Percentiles rank a stretch among this genome's conserved stretches.
Evolutionary conservation across 2,888 invertebrate species (phyloP).

Genomic region (Metalampra italica): DNA sequence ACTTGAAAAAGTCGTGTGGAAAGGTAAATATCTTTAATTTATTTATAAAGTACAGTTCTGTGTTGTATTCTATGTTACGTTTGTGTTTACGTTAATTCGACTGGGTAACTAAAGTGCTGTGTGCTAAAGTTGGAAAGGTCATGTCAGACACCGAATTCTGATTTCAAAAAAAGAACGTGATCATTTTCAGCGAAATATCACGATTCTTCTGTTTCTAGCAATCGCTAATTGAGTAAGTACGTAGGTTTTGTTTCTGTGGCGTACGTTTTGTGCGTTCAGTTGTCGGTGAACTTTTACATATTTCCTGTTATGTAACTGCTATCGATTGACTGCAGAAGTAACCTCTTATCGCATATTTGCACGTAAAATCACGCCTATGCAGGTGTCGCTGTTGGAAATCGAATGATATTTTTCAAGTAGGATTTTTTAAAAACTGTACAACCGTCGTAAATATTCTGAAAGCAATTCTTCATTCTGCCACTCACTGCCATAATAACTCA

Average conservation of each 20-base stretch:
- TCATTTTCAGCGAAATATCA: background rate
- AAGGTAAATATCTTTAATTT: background rate
- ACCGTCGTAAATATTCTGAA: too few species aligned
- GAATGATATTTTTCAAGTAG: too few species aligned
- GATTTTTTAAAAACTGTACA: too few species aligned
- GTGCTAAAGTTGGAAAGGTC: too few species aligned
- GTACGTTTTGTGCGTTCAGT: background rate
- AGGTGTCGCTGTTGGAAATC: too few species aligned
- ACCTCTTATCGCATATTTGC: slow-evolving; percentile 4
- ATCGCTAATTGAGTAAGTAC: background rate
- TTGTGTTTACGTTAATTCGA: background rate
- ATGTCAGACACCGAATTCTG: background rate
- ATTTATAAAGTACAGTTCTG: slow-evolving; percentile 10
- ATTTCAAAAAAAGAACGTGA: background rate
- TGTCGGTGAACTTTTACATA: background rate
- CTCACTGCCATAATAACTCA: too few species aligned
- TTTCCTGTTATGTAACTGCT: slow-evolving; percentile 12
- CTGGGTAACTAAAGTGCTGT: background rate
- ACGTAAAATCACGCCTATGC: too few species aligned
- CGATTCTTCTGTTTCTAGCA: background rate
- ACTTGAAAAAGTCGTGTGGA: background rate
- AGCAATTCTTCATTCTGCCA: too few species aligned
- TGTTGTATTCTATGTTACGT: background rate
- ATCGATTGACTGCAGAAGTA: slow-evolving; percentile 14
- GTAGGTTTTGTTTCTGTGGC: background rate